phyloP scores from a whole-genome alignment of 2,797 vertebrate species.

The Cryptoprocta ferox region DNA sequence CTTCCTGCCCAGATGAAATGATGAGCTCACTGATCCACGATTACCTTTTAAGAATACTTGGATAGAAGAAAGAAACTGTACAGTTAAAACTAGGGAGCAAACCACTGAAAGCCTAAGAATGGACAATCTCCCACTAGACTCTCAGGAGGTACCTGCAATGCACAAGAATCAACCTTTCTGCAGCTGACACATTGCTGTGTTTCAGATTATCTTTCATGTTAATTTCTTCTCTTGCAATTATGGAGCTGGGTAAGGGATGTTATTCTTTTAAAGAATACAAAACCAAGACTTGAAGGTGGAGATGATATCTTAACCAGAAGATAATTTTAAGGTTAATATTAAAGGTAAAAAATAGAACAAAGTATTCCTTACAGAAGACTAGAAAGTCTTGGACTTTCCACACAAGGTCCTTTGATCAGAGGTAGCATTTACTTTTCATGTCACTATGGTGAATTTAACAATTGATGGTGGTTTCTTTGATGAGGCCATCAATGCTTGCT shows the following conservation, averaged over 20 bases:
- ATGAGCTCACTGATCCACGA: not conserved
- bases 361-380: conserved; percentile 7
- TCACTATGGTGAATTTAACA: conserved; percentile 52
- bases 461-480: conserved; percentile 32
- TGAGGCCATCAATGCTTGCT: conserved; percentile 49
- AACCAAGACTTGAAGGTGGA: not conserved
- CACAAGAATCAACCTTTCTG: not conserved
- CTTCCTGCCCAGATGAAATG: not conserved
- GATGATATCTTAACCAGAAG: not conserved
- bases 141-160: not conserved
- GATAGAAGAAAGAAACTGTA: not conserved
- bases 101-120: not conserved
- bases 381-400: conserved; percentile 8
- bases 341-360: not conserved
- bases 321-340: not conserved
- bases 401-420: conserved; percentile 62
- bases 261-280: not conserved
- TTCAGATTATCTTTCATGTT: not conserved
- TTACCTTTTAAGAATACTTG: not conserved
- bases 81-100: not conserved
- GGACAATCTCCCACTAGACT: not conserved
- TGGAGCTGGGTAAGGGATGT: not conserved
- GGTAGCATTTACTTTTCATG: conserved; percentile 66
- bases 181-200: not conserved
- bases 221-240: not conserved